Evolutionary conservation across 2,888 invertebrate genomes (phyloP), one percentile per base, ranked within the genome.

Genomic region (Protophormia terraenovae): DNA sequence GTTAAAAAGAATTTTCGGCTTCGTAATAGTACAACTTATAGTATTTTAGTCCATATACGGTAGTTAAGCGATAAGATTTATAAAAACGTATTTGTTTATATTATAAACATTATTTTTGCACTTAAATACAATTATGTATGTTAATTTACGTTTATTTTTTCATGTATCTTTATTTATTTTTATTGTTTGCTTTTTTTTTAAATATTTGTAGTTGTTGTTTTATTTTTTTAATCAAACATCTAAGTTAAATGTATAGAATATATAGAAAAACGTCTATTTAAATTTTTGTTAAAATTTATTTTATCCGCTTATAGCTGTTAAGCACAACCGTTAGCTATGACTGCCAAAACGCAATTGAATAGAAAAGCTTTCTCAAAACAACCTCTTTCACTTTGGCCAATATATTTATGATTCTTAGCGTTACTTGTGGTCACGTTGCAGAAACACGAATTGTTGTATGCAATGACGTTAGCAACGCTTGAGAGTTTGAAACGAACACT

Each of bases 281-380:
- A 64, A 47, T 38, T 58, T 71, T 75, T 71, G 1, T 58, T 16
- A 50, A n/a, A n/a, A n/a, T n/a, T n/a, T n/a, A n/a, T n/a, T 60
- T 78, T 82, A 79, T 85, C 85, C 85, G 85, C 64, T 85, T 19
- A 71, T 60, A 85, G 85, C 55, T 85, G 47, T 78, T 82, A 32
- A 82, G 77, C 79, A 83, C 87, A 87, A 87, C 88, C 88, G 87
- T 86, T 86, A 86, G 85, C 83, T 80, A 76, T 81, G 87, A 84
- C 84, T 82, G 87, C 87, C 89, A 86, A 89, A 90, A 89, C 89
- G 88, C 89, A 89, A 90, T 90, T 91, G 91, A 91, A 89, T 88
- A 89, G 89, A 90, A 90, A 90, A 91, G 90, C 90, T 90, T 91
- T 91, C 89, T 88, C 89, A 85, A 79, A 71, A 84, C 76, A 86